Conservation (phyloP, 2,888 invertebrate genomes). For the Pyrgus malvae region DNA sequence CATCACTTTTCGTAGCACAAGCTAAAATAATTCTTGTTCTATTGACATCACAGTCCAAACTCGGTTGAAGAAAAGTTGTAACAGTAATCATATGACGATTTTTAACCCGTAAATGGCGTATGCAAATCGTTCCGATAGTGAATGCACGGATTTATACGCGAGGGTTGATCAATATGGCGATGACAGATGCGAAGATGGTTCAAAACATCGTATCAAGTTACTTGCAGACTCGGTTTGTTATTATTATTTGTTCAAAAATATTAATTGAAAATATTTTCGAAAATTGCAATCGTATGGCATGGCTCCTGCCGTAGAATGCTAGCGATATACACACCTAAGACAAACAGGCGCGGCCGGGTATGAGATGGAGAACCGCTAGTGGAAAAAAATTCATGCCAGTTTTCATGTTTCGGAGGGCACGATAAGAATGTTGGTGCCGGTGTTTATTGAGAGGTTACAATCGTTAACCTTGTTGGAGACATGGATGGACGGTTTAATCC, state of each 20-base stretch:
- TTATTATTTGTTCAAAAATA: neutral
- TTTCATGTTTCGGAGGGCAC: too few species aligned
- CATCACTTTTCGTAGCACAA: neutral
- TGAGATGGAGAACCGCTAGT: too few species aligned
- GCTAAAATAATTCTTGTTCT: constrained; percentile 33
- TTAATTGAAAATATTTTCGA: too few species aligned
- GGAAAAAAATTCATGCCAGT: too few species aligned
- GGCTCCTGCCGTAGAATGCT: too few species aligned
- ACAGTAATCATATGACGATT: constrained; percentile 56
- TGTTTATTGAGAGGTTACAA: too few species aligned
- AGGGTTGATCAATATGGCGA: constrained; percentile 68
- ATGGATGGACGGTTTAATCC: too few species aligned
- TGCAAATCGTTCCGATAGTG: constrained; percentile 60
- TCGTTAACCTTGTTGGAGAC: too few species aligned
- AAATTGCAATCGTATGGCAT: too few species aligned
- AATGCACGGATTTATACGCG: constrained; percentile 44
- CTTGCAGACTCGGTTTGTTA: constrained; percentile 32
- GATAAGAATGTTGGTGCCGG: too few species aligned
- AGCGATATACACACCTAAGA: too few species aligned
- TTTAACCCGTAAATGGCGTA: constrained; percentile 72
- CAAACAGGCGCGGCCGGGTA: too few species aligned
- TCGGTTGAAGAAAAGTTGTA: constrained; percentile 9
- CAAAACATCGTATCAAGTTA: constrained; percentile 63
- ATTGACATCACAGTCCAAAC: constrained; percentile 33
- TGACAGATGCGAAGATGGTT: constrained; percentile 71